Evolutionary conservation across 1,140 invertebrate species (phyloP).

Genomic region (Chironomus striatipennis): DNA sequence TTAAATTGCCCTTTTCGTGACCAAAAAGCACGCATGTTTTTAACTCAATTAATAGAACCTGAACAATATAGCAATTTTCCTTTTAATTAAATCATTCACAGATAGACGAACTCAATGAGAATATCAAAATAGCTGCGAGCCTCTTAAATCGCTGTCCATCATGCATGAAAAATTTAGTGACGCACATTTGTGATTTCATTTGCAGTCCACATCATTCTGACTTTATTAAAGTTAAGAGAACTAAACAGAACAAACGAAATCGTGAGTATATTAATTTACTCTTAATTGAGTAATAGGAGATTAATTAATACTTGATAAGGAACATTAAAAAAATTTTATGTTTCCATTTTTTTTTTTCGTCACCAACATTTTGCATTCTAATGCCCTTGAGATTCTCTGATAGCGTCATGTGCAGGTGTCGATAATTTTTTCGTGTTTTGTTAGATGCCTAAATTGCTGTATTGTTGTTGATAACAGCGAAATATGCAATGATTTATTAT

Average conservation of each 20-base stretch:
- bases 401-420: too few relatives aligned
- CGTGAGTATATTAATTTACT: slow-evolving; percentile 10
- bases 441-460: too few relatives aligned
- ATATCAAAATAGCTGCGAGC: slow-evolving; percentile 52
- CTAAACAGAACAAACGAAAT: slow-evolving; percentile 32
- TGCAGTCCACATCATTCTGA: slow-evolving; percentile 69
- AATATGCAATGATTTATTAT: too few relatives aligned
- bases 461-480: too few relatives aligned
- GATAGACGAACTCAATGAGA: slow-evolving; percentile 50
- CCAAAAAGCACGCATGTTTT: neutral
- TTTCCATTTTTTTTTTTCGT: too few relatives aligned
- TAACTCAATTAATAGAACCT: neutral
- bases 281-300: neutral
- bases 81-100: slow-evolving; percentile 40
- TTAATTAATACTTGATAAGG: too few relatives aligned
- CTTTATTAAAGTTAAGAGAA: slow-evolving; percentile 56
- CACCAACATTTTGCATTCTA: too few relatives aligned
- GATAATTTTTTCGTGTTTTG: too few relatives aligned
- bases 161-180: slow-evolving; percentile 73
- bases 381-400: too few relatives aligned
- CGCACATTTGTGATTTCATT: slow-evolving; percentile 73
- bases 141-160: slow-evolving; percentile 74
- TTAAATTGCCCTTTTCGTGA: neutral
- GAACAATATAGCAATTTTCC: neutral
- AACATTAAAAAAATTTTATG: too few relatives aligned